Percentiles rank a stretch among this genome's conserved stretches.
phyloP scores from a whole-genome alignment of 2,797 vertebrate genomes.

The Danionella dracula region DNA sequence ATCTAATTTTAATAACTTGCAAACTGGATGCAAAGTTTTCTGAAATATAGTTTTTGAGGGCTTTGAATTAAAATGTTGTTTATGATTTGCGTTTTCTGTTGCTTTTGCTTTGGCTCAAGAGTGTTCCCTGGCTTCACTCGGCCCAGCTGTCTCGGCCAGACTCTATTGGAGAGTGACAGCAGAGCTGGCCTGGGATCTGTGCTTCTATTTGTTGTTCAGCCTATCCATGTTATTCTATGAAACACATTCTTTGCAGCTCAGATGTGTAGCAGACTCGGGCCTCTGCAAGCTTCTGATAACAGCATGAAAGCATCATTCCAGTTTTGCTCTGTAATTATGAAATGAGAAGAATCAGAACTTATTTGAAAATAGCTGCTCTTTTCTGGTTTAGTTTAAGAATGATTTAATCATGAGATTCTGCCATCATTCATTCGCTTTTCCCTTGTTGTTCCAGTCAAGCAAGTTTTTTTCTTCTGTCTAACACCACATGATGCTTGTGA shows the following conservation, averaged over 20 bases:
- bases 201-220: slow-evolving; percentile 17
- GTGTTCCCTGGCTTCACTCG: slow-evolving; percentile 7
- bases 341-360: background rate
- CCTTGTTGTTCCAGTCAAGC: background rate
- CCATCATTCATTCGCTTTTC: background rate
- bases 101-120: background rate
- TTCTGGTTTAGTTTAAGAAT: background rate
- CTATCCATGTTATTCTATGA: slow-evolving; percentile 7
- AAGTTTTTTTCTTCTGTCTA: background rate
- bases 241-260: slow-evolving; percentile 21
- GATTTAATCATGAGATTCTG: background rate
- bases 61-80: no score
- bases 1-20: no score
- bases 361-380: background rate
- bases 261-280: slow-evolving; percentile 4
- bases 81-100: no score
- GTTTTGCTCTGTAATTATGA: slow-evolving; percentile 10
- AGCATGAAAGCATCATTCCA: background rate
- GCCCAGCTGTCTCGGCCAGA: slow-evolving; percentile 23
- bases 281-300: slow-evolving; percentile 26
- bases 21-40: no score
- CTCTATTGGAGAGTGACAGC: slow-evolving; percentile 19
- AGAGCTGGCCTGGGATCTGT: slow-evolving; percentile 17
- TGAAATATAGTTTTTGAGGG: no score
- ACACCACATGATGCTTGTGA: background rate